phyloP scores from a whole-genome alignment of 1,140 invertebrate genomes.

The Tetraneura akinire region DNA sequence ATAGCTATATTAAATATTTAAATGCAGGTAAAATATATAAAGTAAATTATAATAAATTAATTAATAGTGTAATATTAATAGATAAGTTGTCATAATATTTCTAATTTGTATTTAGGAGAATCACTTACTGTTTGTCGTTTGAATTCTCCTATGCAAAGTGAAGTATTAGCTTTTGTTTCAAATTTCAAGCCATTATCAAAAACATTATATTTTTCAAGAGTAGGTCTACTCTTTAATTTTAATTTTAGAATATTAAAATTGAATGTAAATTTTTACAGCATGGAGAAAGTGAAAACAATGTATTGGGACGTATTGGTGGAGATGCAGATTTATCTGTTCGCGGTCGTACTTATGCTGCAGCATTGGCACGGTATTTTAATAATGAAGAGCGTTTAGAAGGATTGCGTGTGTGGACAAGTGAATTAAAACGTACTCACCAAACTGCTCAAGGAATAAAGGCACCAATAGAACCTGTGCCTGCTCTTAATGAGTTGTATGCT shows the following conservation, averaged over 20 bases:
- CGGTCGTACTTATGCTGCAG: constrained; percentile 77
- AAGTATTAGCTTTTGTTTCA: constrained; percentile 77
- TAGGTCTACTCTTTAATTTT: constrained; percentile 59
- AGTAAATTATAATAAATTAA: not conserved
- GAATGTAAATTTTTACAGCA: constrained; percentile 65
- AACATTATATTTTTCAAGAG: constrained; percentile 74
- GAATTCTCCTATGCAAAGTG: constrained; percentile 71
- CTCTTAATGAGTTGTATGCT: constrained; percentile 89
- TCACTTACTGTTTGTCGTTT: constrained; percentile 66
- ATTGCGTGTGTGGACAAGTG: constrained; percentile 85
- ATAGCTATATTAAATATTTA: constrained; percentile 70
- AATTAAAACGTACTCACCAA: constrained; percentile 82
- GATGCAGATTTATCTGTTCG: constrained; percentile 80
- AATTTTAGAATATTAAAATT: constrained; percentile 51
- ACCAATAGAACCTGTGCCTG: constrained; percentile 74
- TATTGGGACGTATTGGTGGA: constrained; percentile 86
- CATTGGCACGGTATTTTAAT: constrained; percentile 74
- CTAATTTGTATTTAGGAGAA: constrained; percentile 57
- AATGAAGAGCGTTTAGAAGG: constrained; percentile 66
- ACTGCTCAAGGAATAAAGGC: constrained; percentile 80
- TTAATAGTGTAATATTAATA: too few species aligned
- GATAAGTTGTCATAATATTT: not conserved
- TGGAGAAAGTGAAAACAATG: constrained; percentile 90
- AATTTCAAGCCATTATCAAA: constrained; percentile 72
- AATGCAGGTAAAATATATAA: constrained; percentile 64